Evolutionary conservation across 2,113 vertebrate genomes (phyloP).

Genomic region (Colossoma macropomum): DNA sequence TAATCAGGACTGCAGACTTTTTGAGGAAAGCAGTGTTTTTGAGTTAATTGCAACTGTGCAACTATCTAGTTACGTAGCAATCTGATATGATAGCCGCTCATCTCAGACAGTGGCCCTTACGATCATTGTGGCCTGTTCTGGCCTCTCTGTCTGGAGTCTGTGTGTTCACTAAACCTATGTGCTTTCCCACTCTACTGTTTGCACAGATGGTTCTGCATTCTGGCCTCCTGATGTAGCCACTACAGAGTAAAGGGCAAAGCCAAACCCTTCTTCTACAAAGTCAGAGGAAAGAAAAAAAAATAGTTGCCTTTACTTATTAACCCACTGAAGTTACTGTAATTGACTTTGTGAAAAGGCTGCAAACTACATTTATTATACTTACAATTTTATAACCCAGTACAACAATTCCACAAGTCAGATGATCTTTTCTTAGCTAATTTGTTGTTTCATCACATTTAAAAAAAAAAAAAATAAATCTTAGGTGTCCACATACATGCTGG

Average conservation of each 20-base stretch:
- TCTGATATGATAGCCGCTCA: background rate
- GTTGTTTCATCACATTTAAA: background rate
- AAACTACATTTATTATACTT: background rate
- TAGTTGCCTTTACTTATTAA: background rate
- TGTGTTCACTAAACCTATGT: background rate
- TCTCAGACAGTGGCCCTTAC: background rate
- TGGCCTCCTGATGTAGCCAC: slow-evolving; percentile 18
- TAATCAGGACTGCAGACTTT: too few relatives aligned
- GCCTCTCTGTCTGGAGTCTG: background rate
- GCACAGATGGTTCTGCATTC: slow-evolving; percentile 16
- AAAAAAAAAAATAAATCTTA: background rate
- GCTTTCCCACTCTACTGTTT: slow-evolving; percentile 10
- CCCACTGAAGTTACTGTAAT: background rate
- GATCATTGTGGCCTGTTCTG: background rate
- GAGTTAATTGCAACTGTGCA: too few relatives aligned
- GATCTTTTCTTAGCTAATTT: background rate
- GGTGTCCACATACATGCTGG: background rate
- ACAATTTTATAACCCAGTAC: too few relatives aligned
- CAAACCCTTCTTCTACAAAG: slow-evolving; percentile 2
- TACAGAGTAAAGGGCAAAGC: background rate
- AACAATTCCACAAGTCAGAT: background rate
- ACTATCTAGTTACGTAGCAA: background rate
- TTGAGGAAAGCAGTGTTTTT: too few relatives aligned
- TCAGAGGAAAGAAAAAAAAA: background rate
- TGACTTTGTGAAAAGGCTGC: background rate